These are phyloP conservation scores for Dendrocincla fuliginosa DNA, from an alignment of 2,797 vertebrate species.

Conservation along the genomic window DNA sequence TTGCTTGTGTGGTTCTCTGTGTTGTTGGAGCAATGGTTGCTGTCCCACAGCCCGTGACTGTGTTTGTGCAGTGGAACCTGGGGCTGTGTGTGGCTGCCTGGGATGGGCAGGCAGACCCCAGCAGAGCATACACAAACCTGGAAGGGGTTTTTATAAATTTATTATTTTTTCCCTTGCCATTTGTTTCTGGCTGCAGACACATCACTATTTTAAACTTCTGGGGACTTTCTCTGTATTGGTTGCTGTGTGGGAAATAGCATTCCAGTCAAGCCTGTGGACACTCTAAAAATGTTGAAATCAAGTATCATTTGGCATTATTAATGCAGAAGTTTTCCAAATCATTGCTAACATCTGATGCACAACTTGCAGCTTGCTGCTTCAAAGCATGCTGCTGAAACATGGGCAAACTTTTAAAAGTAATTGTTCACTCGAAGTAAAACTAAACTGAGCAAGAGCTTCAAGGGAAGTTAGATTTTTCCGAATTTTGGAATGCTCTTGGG, in stretches of 20 bases:
- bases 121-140: not conserved
- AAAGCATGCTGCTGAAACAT: slow-evolving; percentile 53
- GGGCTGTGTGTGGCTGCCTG: rapidly evolving
- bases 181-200: not conserved
- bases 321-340: slow-evolving; percentile 25
- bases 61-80: not conserved
- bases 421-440: slow-evolving; percentile 52
- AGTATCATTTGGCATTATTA: slow-evolving; percentile 26
- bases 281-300: not conserved
- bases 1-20: not conserved
- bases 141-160: not conserved
- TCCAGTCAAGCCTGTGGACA: not conserved
- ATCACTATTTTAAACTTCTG: not conserved
- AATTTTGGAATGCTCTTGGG: slow-evolving; percentile 68
- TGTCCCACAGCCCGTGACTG: not conserved
- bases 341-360: not conserved
- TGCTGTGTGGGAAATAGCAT: not conserved
- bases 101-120: not conserved
- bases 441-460: slow-evolving; percentile 63
- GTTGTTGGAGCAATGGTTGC: rapidly evolving
- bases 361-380: slow-evolving; percentile 51
- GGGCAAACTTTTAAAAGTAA: slow-evolving; percentile 59
- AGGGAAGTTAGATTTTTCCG: slow-evolving; percentile 60
- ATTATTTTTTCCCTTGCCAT: not conserved
- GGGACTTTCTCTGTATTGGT: not conserved